Evolutionary conservation across 2,888 invertebrate species (phyloP), one percentile per base, ranked within the genome.

Genomic region (Halictus quadricinctus): DNA sequence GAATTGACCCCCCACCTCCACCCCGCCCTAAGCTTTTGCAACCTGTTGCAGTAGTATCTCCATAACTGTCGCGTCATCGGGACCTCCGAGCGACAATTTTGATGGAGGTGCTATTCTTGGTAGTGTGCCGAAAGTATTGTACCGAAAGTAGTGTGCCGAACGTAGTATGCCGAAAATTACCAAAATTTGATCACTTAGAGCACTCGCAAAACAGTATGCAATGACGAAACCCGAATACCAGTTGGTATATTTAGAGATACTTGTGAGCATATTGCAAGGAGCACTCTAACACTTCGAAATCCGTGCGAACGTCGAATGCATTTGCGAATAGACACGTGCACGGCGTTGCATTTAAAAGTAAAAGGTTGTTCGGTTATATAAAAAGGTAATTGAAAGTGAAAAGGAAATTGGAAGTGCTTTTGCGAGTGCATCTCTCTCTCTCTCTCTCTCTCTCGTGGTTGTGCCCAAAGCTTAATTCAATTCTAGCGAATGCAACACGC

Each of bases 381-480:
- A 60, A 60, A 60, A 64, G 64, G 15, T 64, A 64, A 64, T 64
- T 64, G 64, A 64, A 64, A 64, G 64, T 64, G 64, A 64, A 29
- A 64, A 29, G 64, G 29, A 64, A 64, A 64, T 25, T 29, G 29
- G 64, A 29, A 15, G 15, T 64, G 64, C 29, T 64, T 64, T n/a
- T 29, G 25, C 13, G 7, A 29, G 15, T 29, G 18, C 64, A n/a
- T 15, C 7, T 64, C 64, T 21, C 36, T 36, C 21, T 21, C 29
- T 29, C 7, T 15, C 29, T 36, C 13, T 13, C 25, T 25, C 13
- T 13, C 29, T 29, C 29, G 8, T 10, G 3, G 66, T 29, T 36
- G 36, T 13, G n/a, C 72, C 18, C 18, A 15, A 46, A 8, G 36
- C 70, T 36, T 60, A 78, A 81, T 81, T 81, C 78, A 78, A 72